phyloP scores from a whole-genome alignment of 2,888 invertebrate species.

The Galerucella nymphaeae region DNA sequence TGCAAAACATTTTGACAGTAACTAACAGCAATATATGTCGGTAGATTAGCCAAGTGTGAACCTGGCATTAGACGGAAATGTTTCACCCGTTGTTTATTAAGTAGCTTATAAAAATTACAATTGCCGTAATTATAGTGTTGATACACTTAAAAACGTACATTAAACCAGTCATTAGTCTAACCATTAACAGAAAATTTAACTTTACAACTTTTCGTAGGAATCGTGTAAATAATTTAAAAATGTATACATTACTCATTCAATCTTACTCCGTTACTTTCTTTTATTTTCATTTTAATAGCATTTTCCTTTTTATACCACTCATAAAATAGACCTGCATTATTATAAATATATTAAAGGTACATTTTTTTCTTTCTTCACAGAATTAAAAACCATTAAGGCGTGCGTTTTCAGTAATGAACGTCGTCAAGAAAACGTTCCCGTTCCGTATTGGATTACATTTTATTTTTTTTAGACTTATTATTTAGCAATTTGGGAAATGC shows the following conservation, averaged over 20 bases:
- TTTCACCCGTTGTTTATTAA: too few relatives aligned
- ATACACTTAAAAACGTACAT: not conserved
- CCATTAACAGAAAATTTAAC: not conserved
- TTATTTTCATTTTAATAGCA: not conserved
- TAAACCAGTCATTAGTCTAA: not conserved
- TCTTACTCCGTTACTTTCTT: conserved; percentile 5
- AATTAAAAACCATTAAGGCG: conserved; percentile 13
- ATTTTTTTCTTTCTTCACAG: not conserved
- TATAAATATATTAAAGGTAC: conserved; percentile 15
- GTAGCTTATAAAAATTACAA: not conserved
- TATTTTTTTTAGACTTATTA: conserved; percentile 5
- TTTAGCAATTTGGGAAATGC: conserved; percentile 8
- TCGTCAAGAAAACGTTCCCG: conserved; percentile 6
- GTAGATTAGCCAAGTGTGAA: too few relatives aligned
- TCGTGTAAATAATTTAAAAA: conserved; percentile 6
- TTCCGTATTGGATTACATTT: not conserved
- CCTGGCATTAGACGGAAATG: too few relatives aligned
- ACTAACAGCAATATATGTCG: too few relatives aligned
- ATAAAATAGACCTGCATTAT: conserved; percentile 5
- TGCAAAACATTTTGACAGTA: too few relatives aligned
- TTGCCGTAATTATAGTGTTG: not conserved
- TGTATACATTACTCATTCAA: conserved; percentile 7
- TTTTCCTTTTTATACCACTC: conserved; percentile 1
- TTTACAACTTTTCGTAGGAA: not conserved
- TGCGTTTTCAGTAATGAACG: not conserved